Percentiles rank a stretch among this genome's conserved stretches.
Evolutionary conservation across 2,113 vertebrate genomes (phyloP).

Genomic region (Oryzias woworae): DNA sequence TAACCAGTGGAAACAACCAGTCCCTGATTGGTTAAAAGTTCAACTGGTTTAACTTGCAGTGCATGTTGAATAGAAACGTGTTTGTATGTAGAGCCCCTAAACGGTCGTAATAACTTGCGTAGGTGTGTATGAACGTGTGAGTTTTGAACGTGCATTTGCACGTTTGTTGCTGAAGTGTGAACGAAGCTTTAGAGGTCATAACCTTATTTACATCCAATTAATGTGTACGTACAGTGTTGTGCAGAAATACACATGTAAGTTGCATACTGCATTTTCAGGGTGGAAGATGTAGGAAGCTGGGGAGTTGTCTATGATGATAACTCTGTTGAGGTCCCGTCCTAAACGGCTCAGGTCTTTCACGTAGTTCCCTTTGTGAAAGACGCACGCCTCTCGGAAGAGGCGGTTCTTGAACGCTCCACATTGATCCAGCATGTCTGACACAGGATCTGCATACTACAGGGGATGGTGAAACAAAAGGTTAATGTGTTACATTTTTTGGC

Average conservation of each 20-base stretch:
- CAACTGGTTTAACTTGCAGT: too few species aligned
- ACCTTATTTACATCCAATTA: too few species aligned
- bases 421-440: slow-evolving; percentile 94
- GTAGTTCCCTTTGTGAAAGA: slow-evolving; percentile 96
- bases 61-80: too few species aligned
- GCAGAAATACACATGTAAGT: neutral
- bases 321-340: slow-evolving; percentile 89
- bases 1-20: too few species aligned
- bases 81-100: too few species aligned
- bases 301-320: slow-evolving; percentile 97
- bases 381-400: slow-evolving; percentile 94
- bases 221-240: neutral
- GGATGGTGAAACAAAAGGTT: neutral
- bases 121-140: too few species aligned
- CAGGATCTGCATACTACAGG: slow-evolving; percentile 90
- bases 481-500: neutral
- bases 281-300: slow-evolving; percentile 97
- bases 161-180: too few species aligned
- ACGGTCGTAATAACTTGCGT: too few species aligned
- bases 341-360: slow-evolving; percentile 96
- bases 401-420: slow-evolving; percentile 91
- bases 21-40: too few species aligned
- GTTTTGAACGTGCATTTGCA: too few species aligned
- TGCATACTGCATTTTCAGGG: slow-evolving; percentile 89
- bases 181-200: too few species aligned